phyloP scores from a whole-genome alignment of 2,888 invertebrate genomes.

The Aspidiotus rigidus region DNA sequence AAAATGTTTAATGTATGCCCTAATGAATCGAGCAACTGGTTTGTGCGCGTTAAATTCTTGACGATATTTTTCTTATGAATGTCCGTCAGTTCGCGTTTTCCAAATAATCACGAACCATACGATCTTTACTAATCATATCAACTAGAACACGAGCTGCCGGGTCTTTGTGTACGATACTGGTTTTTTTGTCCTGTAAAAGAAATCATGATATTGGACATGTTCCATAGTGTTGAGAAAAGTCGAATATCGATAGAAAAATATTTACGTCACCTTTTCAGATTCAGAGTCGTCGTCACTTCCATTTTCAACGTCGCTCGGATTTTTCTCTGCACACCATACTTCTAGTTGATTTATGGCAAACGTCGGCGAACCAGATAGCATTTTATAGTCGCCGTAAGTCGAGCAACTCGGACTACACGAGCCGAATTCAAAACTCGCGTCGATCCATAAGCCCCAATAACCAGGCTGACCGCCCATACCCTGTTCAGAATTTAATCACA shows the following conservation, averaged over 20 bases:
- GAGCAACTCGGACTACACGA: conserved; percentile 74
- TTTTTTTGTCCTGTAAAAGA: conserved; percentile 12
- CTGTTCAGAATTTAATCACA: neutral
- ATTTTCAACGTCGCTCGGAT: conserved; percentile 11
- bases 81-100: neutral
- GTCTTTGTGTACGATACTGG: conserved; percentile 21
- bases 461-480: conserved; percentile 86
- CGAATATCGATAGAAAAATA: too few species aligned
- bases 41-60: too few species aligned
- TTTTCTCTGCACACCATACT: conserved; percentile 77
- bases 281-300: conserved; percentile 43
- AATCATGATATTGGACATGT: too few species aligned
- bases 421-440: conserved; percentile 76
- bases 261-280: neutral
- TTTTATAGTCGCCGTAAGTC: conserved; percentile 71
- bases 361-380: conserved; percentile 57
- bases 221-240: too few species aligned
- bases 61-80: too few species aligned
- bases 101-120: conserved; percentile 14
- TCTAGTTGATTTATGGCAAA: conserved; percentile 67
- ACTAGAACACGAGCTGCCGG: conserved; percentile 18
- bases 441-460: conserved; percentile 82
- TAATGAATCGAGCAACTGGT: too few species aligned
- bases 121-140: conserved; percentile 24
- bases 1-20: too few species aligned